Percentiles rank a stretch among this genome's conserved stretches.
These are phyloP conservation scores for Spea multiplicata DNA, from an alignment of 2,113 vertebrate species.

Conservation along the genomic window DNA sequence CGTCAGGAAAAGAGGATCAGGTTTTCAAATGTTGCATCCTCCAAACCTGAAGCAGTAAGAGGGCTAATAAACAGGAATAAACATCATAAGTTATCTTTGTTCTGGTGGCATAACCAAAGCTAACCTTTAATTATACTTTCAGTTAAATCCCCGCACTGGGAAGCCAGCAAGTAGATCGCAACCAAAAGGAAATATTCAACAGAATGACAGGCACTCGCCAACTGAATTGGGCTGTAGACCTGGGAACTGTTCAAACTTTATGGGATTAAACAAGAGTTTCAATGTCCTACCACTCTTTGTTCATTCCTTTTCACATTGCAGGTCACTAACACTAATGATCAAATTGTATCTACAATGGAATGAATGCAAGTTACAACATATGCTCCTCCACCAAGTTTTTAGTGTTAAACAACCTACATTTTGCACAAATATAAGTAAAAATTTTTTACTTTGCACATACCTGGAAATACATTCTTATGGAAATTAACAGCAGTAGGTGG, in stretches of 20 bases:
- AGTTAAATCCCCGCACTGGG: background rate
- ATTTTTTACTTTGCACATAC: no score
- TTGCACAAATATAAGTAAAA: no score
- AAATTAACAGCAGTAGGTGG: no score
- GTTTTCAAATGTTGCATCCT: constrained; percentile 2
- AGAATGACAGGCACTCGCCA: constrained; percentile 29
- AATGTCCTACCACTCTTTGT: constrained; percentile 49
- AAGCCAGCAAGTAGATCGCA: background rate
- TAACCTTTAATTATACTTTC: constrained; percentile 20
- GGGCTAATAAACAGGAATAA: background rate
- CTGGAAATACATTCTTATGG: no score
- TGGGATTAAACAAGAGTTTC: constrained; percentile 64
- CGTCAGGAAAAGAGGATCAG: background rate
- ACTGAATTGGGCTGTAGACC: constrained; percentile 46
- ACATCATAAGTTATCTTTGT: constrained; percentile 9
- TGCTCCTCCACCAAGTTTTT: no score
- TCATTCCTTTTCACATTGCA: constrained; percentile 24
- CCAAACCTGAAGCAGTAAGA: background rate
- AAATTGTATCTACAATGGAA: no score
- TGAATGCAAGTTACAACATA: no score
- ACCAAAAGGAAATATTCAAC: constrained; percentile 30
- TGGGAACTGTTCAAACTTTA: constrained; percentile 55
- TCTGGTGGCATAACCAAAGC: background rate
- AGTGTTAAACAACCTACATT: no score
- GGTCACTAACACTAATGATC: no score